Evolutionary conservation across 1,140 invertebrate genomes (phyloP), one percentile per base, ranked within the genome.

Genomic region (Chironomus striatipennis): DNA sequence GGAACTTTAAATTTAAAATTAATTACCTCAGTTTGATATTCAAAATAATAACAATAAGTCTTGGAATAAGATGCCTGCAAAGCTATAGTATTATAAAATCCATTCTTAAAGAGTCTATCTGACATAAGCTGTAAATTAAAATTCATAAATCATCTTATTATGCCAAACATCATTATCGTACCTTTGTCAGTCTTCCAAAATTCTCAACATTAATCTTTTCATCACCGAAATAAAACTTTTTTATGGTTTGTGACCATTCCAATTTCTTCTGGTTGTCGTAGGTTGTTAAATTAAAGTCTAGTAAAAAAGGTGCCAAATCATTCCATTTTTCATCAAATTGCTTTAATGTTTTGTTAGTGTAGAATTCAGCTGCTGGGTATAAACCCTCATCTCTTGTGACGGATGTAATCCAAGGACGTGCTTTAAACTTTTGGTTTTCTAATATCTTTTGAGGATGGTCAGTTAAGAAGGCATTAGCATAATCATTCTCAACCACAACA

Each of bases 351-450:
- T 74, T 70, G 6, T 70, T 47, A 9, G 75, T 76, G 12, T 73
- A 20, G 0, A 79, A 75, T 20, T 77, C 80, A 73, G 84, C 84
- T 18, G 81, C 83, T 67, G 85, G 84, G 76, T 84, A 88, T 43
- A 87, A 80, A 75, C 85, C 86, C 78, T 87, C 86, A 76, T 85
- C 83, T 20, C 80, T 83, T 7, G 81, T 82, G 9, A 85, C 81
- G n/a, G 85, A 82, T 17, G 82, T 83, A 0, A 87, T 77, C 84
- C 85, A 87, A 34, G 87, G 86, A 64, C 85, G 77, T 74, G 86
- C 84, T 7, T 84, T 80, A 7, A 80, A 83, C 64, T 84, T 78
- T 17, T 85, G 85, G 8, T 79, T 80, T 67, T 77, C 77, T 0
- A 89, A 79, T 7, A 88, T 83, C 72, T 85, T 80, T 7, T 78